Percentiles rank a stretch among this genome's conserved stretches.
Evolutionary conservation across 1,140 invertebrate species (phyloP).

Genomic region (Drosophila equinoxialis): DNA sequence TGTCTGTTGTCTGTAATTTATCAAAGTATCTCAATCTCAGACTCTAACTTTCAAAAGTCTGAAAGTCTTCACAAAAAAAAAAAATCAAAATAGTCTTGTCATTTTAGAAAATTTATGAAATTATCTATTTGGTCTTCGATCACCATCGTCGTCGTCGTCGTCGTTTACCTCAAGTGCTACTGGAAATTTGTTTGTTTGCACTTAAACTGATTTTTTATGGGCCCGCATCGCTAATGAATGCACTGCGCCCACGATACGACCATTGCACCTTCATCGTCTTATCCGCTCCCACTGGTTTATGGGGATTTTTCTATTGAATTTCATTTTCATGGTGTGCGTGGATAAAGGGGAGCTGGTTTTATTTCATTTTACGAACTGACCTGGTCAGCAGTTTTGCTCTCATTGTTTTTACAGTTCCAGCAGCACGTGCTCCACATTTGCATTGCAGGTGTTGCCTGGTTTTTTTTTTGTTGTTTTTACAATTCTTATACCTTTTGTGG

Average conservation of each 20-base stretch:
- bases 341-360: not conserved
- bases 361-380: conserved; percentile 22
- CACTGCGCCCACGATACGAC: conserved; percentile 16
- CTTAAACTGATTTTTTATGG: conserved; percentile 45
- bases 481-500: conserved; percentile 24
- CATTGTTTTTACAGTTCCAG: conserved; percentile 18
- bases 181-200: conserved; percentile 62
- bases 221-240: conserved; percentile 20
- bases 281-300: conserved; percentile 5
- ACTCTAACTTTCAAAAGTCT: conserved; percentile 35
- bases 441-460: conserved; percentile 43
- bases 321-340: conserved; percentile 15
- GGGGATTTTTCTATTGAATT: conserved; percentile 53
- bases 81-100: conserved; percentile 19
- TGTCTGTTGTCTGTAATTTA: conserved; percentile 49
- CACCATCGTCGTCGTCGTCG: not conserved
- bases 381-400: conserved; percentile 26
- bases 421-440: conserved; percentile 59
- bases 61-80: conserved; percentile 2
- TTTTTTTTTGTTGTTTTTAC: conserved; percentile 26
- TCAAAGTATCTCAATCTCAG: conserved; percentile 54
- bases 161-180: conserved; percentile 51
- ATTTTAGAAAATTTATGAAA: conserved; percentile 62
- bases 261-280: not conserved
- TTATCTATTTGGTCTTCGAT: conserved; percentile 37